phyloP scores from a whole-genome alignment of 2,797 vertebrate species.

The Acrocephalus scirpaceus region DNA sequence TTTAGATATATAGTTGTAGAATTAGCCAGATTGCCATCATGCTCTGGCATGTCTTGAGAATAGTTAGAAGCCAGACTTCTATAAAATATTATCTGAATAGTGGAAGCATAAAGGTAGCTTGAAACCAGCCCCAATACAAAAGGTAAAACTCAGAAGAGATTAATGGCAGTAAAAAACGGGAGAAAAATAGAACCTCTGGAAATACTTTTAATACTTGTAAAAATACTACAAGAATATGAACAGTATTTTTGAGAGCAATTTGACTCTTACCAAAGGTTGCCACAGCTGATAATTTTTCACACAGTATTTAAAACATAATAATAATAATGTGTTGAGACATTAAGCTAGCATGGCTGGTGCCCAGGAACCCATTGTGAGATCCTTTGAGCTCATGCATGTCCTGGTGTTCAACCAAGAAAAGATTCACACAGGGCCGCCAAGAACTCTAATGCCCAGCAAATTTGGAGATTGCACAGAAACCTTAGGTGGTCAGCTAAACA shows the following conservation, averaged over 20 bases:
- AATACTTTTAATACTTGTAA: not conserved
- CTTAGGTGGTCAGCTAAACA: constrained; percentile 28
- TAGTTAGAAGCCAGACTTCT: not conserved
- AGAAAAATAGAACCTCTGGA: not conserved
- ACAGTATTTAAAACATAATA: not conserved
- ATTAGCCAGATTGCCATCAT: not conserved
- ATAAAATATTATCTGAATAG: not conserved
- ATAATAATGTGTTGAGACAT: not conserved
- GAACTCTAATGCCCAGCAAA: not conserved
- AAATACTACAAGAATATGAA: not conserved
- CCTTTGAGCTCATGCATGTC: not conserved
- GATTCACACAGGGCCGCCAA: not conserved
- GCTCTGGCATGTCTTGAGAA: not conserved
- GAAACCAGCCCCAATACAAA: not conserved
- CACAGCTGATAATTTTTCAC: not conserved
- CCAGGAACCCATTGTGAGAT: not conserved
- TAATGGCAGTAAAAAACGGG: not conserved
- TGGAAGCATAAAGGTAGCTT: not conserved
- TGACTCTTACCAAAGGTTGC: not conserved
- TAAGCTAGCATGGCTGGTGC: not conserved
- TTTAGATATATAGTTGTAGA: not conserved
- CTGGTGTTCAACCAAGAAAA: not conserved
- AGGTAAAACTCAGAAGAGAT: not conserved
- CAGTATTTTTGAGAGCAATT: not conserved
- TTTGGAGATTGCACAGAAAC: constrained; percentile 7